Percentiles rank a stretch among this genome's conserved stretches.
phyloP scores from a whole-genome alignment of 1,140 invertebrate genomes.

The Aphis craccivora region DNA sequence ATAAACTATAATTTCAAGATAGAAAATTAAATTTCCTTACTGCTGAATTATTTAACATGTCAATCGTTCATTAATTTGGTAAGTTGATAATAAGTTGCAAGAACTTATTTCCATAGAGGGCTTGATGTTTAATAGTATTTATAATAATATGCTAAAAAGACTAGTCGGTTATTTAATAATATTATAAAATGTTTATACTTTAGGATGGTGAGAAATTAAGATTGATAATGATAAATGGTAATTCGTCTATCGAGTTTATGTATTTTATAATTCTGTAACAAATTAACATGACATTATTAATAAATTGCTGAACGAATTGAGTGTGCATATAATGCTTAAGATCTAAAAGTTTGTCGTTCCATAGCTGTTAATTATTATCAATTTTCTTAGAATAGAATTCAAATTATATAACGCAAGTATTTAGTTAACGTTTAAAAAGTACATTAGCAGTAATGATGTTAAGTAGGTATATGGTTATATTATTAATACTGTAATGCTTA shows the following conservation, averaged over 20 bases:
- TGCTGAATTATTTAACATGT: not conserved
- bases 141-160: not conserved
- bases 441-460: not conserved
- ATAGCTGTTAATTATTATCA: not conserved
- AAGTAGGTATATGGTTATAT: not conserved
- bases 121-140: not conserved
- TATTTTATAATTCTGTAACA: not conserved
- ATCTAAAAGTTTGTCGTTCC: not conserved
- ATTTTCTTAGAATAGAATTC: conserved; percentile 17
- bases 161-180: not conserved
- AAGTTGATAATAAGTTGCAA: not conserved
- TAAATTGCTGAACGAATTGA: not conserved
- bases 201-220: not conserved
- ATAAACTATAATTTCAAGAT: not conserved
- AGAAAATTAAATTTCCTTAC: not conserved
- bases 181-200: not conserved
- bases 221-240: not conserved
- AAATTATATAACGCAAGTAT: not conserved
- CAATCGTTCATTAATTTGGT: not conserved
- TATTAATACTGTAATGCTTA: not conserved
- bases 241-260: not conserved
- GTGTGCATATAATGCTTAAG: not conserved
- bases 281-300: not conserved
- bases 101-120: not conserved
- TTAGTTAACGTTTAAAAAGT: not conserved